These are phyloP conservation scores for Sternarchorhynchus goeldii DNA, from an alignment of 2,797 vertebrate genomes.

Conservation along the genomic window DNA sequence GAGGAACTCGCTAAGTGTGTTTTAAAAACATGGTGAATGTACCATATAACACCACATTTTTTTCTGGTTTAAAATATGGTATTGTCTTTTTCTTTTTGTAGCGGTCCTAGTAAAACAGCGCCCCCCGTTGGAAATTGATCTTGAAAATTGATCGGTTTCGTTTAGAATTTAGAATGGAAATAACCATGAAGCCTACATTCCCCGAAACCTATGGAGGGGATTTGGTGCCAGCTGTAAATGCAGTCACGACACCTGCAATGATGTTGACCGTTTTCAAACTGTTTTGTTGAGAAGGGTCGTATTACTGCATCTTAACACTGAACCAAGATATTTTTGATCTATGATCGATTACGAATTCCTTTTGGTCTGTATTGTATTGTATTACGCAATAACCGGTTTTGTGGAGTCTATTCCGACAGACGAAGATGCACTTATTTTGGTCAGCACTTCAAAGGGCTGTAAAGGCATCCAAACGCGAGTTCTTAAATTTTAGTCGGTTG, in stretches of 20 bases:
- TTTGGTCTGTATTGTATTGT: neutral
- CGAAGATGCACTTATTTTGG: slow-evolving; percentile 3
- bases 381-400: slow-evolving; percentile 6
- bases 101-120: slow-evolving; percentile 66
- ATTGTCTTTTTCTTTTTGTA: slow-evolving; percentile 4
- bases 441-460: neutral
- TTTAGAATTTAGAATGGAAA: slow-evolving; percentile 1
- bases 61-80: slow-evolving; percentile 13
- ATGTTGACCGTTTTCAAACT: too few species aligned
- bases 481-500: too few species aligned
- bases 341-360: too few species aligned
- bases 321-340: too few species aligned
- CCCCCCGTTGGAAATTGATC: slow-evolving; percentile 66
- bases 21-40: slow-evolving; percentile 25
- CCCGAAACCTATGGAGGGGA: too few species aligned
- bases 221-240: too few species aligned
- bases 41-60: neutral
- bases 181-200: neutral
- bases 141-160: neutral
- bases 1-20: slow-evolving; percentile 48
- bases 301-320: too few species aligned
- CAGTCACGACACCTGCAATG: too few species aligned
- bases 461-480: neutral
- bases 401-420: slow-evolving; percentile 1
- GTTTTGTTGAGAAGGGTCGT: too few species aligned